A percentile compares a stretch with the other conserved stretches of the same genome.
Conservation (phyloP, 2,113 vertebrate genomes). For the Paramormyrops kingsleyae region DNA sequence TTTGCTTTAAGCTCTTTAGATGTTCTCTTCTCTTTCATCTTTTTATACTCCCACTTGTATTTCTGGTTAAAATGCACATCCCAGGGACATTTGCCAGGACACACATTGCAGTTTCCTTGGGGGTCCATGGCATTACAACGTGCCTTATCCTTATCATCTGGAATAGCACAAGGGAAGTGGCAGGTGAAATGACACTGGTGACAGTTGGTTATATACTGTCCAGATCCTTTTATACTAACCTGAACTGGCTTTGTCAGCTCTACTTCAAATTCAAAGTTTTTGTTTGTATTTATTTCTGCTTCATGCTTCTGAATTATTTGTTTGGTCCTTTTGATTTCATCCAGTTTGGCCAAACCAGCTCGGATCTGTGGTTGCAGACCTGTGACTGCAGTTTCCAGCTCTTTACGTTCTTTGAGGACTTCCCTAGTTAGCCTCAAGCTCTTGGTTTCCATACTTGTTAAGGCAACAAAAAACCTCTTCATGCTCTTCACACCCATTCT, state of each 20-base stretch:
- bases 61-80: constrained; percentile 27
- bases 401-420: too few relatives aligned
- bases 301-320: neutral
- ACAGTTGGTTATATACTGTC: constrained; percentile 44
- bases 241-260: accelerated
- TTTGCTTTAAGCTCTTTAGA: constrained; percentile 14
- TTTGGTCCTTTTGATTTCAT: constrained; percentile 11
- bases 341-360: constrained; percentile 20
- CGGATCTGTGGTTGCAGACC: constrained; percentile 13
- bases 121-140: neutral
- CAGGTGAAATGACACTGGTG: constrained; percentile 41
- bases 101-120: neutral
- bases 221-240: neutral
- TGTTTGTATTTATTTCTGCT: neutral
- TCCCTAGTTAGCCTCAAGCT: too few relatives aligned
- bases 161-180: neutral
- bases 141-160: neutral
- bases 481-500: too few relatives aligned
- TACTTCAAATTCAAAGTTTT: constrained; percentile 36
- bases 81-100: constrained; percentile 31
- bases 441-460: too few relatives aligned
- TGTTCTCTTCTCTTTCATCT: constrained; percentile 9
- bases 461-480: too few relatives aligned
- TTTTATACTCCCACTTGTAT: constrained; percentile 13
- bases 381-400: too few relatives aligned